Percentiles rank a stretch among this genome's conserved stretches.
Evolutionary conservation across 2,888 invertebrate genomes (phyloP).

Genomic region (Gastracanthus pulcherrimus): DNA sequence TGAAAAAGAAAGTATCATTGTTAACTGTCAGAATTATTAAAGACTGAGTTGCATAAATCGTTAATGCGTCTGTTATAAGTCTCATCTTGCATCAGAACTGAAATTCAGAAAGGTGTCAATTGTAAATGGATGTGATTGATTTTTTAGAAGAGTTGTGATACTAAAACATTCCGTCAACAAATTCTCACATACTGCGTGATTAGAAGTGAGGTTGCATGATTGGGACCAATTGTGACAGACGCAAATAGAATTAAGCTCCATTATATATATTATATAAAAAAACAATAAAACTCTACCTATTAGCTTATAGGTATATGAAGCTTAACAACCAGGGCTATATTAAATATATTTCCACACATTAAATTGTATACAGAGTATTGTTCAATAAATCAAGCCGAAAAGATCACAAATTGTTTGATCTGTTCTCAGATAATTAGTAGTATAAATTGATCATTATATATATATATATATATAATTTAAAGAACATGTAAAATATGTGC

Average conservation of each 20-base stretch:
- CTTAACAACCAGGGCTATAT: conserved; percentile 1
- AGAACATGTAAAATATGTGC: conserved; percentile 17
- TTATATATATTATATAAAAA: conserved; percentile 14
- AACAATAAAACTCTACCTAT: conserved; percentile 28
- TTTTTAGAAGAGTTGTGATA: conserved; percentile 27
- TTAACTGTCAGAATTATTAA: conserved; percentile 49
- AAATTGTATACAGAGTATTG: conserved; percentile 23
- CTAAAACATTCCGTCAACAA: conserved; percentile 42
- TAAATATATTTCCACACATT: conserved; percentile 15
- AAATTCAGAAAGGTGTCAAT: conserved; percentile 17
- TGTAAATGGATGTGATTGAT: conserved; percentile 19
- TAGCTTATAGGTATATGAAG: conserved; percentile 10
- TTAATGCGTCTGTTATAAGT: conserved; percentile 44
- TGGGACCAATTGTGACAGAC: conserved; percentile 39
- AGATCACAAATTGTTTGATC: neutral
- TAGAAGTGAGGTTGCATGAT: conserved; percentile 32
- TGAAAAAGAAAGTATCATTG: conserved; percentile 42
- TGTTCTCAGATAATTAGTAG: neutral
- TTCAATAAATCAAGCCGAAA: conserved; percentile 7
- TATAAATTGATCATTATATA: conserved; percentile 3
- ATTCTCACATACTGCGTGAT: conserved; percentile 14
- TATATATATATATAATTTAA: neutral
- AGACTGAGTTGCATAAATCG: conserved; percentile 54
- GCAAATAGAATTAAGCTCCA: conserved; percentile 41
- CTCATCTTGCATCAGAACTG: conserved; percentile 28